Evolutionary conservation across 2,888 invertebrate species (phyloP).

Genomic region (Sphaerophoria taeniata): DNA sequence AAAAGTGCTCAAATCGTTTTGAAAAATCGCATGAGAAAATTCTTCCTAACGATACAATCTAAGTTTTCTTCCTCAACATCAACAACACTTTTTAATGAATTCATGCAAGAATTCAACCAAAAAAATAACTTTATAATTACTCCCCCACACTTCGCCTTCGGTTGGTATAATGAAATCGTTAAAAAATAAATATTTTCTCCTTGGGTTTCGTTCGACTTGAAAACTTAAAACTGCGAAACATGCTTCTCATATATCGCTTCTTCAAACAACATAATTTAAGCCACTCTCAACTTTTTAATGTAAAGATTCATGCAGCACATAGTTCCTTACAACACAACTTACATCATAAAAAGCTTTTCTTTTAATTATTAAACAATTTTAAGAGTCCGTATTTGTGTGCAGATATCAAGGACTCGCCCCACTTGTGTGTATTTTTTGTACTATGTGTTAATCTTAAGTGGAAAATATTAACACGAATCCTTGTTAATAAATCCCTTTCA

Average conservation of each 20-base stretch:
- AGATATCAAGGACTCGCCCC: conserved; percentile 26
- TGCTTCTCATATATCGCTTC: background rate
- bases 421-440: background rate
- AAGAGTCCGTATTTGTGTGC: conserved; percentile 7
- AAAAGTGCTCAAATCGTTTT: too few species aligned
- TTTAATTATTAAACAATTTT: conserved; percentile 61
- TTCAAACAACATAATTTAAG: background rate
- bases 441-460: conserved; percentile 44
- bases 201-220: conserved; percentile 47
- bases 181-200: conserved; percentile 51
- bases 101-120: too few species aligned
- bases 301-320: too few species aligned
- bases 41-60: too few species aligned
- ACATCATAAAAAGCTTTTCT: conserved; percentile 26
- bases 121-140: too few species aligned
- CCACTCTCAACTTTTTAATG: conserved; percentile 21
- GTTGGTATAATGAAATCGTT: conserved; percentile 64
- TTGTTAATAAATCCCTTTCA: conserved; percentile 53
- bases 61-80: too few species aligned
- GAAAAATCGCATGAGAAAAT: too few species aligned
- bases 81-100: too few species aligned
- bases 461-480: conserved; percentile 59
- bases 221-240: conserved; percentile 53
- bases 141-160: too few species aligned
- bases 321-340: conserved; percentile 7